phyloP scores from a whole-genome alignment of 2,113 vertebrate genomes.

The Chaetops frenatus region DNA sequence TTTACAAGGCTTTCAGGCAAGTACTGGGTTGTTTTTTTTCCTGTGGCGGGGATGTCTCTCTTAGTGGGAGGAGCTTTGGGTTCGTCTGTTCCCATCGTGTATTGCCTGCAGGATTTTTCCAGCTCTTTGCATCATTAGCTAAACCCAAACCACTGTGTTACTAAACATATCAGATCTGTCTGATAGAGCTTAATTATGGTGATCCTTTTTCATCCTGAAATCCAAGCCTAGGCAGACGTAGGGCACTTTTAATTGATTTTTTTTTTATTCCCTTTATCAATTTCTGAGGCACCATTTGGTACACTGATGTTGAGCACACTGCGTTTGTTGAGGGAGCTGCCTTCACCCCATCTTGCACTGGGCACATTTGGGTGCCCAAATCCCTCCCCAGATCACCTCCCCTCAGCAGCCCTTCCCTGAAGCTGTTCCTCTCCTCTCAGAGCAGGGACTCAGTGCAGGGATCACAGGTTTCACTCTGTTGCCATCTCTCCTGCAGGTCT shows the following conservation, averaged over 20 bases:
- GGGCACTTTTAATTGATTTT: neutral
- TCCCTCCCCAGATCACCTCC: neutral
- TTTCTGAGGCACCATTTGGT: neutral
- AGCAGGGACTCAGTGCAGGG: neutral
- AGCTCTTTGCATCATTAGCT: neutral
- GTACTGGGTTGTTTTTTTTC: neutral
- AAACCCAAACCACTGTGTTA: neutral
- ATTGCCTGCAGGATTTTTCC: conserved; percentile 16
- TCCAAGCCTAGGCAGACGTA: neutral
- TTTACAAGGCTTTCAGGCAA: conserved; percentile 97
- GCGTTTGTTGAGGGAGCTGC: fast-evolving
- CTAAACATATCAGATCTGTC: neutral
- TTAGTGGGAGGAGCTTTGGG: neutral
- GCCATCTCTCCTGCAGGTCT: conserved; percentile 73
- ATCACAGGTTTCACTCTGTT: neutral
- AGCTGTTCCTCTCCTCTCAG: neutral
- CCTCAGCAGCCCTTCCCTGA: neutral
- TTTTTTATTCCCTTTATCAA: neutral
- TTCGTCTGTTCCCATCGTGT: neutral
- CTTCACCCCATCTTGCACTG: neutral
- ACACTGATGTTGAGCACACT: fast-evolving
- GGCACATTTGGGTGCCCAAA: neutral
- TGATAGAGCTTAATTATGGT: neutral
- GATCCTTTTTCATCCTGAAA: neutral
- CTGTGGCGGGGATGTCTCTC: fast-evolving